Evolutionary conservation across 1,140 invertebrate genomes (phyloP), one percentile per base, ranked within the genome.

Genomic region (Pogonomyrmex barbatus): DNA sequence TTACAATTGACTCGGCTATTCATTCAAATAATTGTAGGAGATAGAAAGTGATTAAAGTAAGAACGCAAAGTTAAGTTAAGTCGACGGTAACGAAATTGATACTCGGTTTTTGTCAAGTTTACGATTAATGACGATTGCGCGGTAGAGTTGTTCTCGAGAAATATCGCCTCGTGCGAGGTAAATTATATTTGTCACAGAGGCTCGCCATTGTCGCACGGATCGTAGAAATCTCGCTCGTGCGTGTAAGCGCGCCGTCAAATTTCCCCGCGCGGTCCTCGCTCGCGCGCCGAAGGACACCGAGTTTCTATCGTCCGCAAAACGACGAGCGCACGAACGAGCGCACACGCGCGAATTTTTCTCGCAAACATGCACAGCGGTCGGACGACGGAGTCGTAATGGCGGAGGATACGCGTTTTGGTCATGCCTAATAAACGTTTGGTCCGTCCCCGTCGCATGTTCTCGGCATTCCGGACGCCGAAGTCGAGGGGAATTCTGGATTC

Each of bases 391-490:
- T 8, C 63, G n/a, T 33, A 36, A n/a, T n/a, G 24, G 4, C 8
- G 47, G 39, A 47, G n/a, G 33, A 58, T 12, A 56, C 47, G 8
- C 39, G 6, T 71, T 82, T 83, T 47, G 84, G 71, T 86, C 87
- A 76, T 78, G 86, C 67, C 65, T 88, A 90, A 90, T 90, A 90
- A 90, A 90, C 77, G 73, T 77, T 75, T 42, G 75, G 54, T 76
- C 87, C 71, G 45, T 88, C 58, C 70, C 42, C 14, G n/a, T 86
- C 77, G 65, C 73, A 77, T 83, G 71, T 89, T 86, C 68, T 14
- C 47, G 60, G 9, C 58, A 85, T 90, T 88, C 77, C 89, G 24
- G n/a, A 0, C 68, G 54, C 4, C 67, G 39, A 70, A 70, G 68
- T 81, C 79, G 47, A 85, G 36, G 50, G 70, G 78, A 86, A 90